These are phyloP conservation scores for Heliocidaris erythrogramma DNA, from an alignment of 35 echinoderm and acorn worm genomes.

Conservation along the genomic window DNA sequence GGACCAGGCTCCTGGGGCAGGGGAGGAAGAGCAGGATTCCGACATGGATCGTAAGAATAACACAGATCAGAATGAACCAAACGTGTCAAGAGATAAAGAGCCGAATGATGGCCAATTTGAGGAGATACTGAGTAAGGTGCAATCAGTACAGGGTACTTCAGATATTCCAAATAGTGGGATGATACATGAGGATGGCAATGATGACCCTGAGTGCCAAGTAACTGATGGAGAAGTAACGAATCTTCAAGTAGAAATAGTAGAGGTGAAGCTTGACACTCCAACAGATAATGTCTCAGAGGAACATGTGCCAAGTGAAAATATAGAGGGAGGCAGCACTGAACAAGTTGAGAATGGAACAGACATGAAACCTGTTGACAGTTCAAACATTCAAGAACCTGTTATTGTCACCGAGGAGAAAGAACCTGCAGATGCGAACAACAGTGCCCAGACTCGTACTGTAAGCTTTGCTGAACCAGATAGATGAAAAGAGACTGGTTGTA, in stretches of 20 bases:
- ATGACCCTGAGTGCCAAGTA: not conserved
- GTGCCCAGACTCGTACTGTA: not conserved
- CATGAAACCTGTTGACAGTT: no score
- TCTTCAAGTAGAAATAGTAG: not conserved
- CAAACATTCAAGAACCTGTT: not conserved
- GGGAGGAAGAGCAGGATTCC: not conserved
- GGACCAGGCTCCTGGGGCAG: not conserved
- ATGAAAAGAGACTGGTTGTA: not conserved
- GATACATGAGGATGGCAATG: not conserved
- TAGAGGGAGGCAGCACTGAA: not conserved
- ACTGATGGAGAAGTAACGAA: not conserved
- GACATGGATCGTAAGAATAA: not conserved
- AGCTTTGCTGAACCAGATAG: not conserved
- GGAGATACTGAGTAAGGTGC: not conserved
- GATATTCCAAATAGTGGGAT: not conserved
- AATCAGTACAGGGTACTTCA: not conserved
- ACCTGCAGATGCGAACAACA: not conserved
- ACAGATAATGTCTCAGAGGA: not conserved
- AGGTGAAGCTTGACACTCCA: not conserved
- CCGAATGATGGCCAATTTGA: not conserved
- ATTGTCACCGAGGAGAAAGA: not conserved
- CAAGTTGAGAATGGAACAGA: not conserved
- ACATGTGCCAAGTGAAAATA: not conserved
- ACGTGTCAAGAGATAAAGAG: not conserved
- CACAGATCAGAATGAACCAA: not conserved